Percentiles rank a stretch among this genome's conserved stretches.
Evolutionary conservation across 2,888 invertebrate genomes (phyloP).

Genomic region (Yponomeuta malinellus): DNA sequence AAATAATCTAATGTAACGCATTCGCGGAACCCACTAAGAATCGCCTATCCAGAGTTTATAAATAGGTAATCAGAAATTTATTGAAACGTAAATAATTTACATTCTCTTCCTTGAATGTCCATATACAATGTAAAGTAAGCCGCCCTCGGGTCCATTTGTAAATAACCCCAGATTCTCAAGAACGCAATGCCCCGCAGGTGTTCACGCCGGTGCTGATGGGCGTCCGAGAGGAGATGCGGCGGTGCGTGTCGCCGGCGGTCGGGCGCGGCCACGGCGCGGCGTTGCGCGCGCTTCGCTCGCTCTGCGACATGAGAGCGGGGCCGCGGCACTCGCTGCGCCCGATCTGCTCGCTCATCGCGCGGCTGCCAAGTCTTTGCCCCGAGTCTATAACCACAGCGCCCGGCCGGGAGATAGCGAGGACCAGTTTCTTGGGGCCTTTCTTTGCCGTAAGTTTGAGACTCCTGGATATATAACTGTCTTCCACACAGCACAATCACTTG

Average conservation of each 20-base stretch:
- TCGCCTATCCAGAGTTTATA: no score
- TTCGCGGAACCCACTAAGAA: no score
- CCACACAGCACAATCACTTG: background rate
- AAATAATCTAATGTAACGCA: no score
- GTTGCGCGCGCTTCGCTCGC: slow-evolving; percentile 83
- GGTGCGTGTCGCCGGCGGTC: slow-evolving; percentile 81
- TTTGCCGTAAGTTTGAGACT: slow-evolving; percentile 77
- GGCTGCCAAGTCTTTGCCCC: slow-evolving; percentile 79
- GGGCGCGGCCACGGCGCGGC: slow-evolving; percentile 81
- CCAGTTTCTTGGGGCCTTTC: slow-evolving; percentile 94
- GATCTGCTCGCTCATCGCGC: slow-evolving; percentile 68
- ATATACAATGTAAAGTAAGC: no score
- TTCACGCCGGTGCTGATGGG: slow-evolving; percentile 61
- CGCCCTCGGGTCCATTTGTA: no score
- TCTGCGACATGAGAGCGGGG: slow-evolving; percentile 86
- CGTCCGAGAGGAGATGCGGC: slow-evolving; percentile 76
- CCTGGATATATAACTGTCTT: no score
- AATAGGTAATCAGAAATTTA: no score
- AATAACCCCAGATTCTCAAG: no score
- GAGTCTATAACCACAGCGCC: slow-evolving; percentile 82
- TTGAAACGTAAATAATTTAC: no score
- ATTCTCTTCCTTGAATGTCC: no score
- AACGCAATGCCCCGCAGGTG: slow-evolving; percentile 39
- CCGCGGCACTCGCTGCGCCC: slow-evolving; percentile 82
- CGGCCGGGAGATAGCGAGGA: slow-evolving; percentile 90